Base-by-base conservation (phyloP, 2,888 invertebrate genomes). In the Sepiola atlantica region DNA sequence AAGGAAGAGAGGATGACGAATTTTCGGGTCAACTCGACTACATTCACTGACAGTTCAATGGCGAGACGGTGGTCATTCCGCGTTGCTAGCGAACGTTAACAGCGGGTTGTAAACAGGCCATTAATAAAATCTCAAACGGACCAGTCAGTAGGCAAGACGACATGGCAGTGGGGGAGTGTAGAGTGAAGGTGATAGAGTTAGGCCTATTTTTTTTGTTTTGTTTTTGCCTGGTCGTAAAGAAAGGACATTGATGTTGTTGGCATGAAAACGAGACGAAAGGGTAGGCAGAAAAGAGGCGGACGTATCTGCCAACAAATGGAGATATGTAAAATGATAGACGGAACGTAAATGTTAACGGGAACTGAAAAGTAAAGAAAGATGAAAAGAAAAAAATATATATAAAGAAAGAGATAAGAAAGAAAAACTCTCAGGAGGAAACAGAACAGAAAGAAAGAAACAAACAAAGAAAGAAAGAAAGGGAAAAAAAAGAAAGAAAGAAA, bases 21-120 rank as follows among this genome's bases (percentile, higher is more conserved):
- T 77, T 77, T 77, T 77, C n/a, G 77, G 77, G 77, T 77, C 77
- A 77, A 32, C 77, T 77, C 77, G 77, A 77, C 77, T n/a, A 77
- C 77, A 77, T 77, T 77, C n/a, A 77, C 77, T 77, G 77, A 77
- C 77, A 77, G 77, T 77, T 77, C 77, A 77, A 77, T 77, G 77
- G 77, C 77, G 77, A 77, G 77, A 77, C 77, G 18, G 77, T 32
- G 77, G n/a, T 77, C 32, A 77, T 77, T 77, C 77, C n/a, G n/a
- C 77, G 77, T 77, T 77, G 77, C 77, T 77, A 77, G 77, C 77
- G 77, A 77, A 77, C 77, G 77, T 77, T 77, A 77, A 77, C 77
- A n/a, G 77, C 77, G 77, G 77, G 77, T 77, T 45, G 16, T 77
- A 77, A 77, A 77, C 77, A 77, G 77, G 77, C 14, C 77, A 77